These are phyloP conservation scores for Burhinus oedicnemus DNA, from an alignment of 2,113 vertebrate genomes.

Conservation along the genomic window DNA sequence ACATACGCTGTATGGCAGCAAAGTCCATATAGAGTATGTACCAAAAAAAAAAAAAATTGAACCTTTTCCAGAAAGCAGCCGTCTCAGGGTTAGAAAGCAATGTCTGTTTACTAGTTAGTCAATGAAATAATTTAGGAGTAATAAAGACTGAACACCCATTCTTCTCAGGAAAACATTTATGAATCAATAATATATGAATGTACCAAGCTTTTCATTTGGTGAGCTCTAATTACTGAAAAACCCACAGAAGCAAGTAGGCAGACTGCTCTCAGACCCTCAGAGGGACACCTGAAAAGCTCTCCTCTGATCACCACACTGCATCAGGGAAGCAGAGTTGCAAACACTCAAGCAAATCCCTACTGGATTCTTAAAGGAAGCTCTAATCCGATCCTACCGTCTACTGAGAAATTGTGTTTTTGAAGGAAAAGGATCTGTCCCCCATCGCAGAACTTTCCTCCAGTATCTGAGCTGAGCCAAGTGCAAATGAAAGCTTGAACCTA, in stretches of 20 bases:
- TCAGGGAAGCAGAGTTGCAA: background rate
- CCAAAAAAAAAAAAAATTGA: background rate
- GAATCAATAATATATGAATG: too few species aligned
- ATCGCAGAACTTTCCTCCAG: slow-evolving; percentile 4
- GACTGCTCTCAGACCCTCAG: background rate
- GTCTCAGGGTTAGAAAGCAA: background rate
- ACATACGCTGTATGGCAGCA: background rate
- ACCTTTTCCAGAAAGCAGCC: background rate
- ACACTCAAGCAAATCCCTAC: background rate
- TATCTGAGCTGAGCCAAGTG: slow-evolving; percentile 23
- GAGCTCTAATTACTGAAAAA: background rate
- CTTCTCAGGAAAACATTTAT: background rate
- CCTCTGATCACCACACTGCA: background rate
- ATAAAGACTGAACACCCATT: background rate
- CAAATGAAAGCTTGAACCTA: slow-evolving; percentile 44
- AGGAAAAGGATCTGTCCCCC: slow-evolving; percentile 22
- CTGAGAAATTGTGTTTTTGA: background rate
- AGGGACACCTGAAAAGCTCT: background rate
- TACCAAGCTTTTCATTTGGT: background rate
- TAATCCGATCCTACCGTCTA: background rate
- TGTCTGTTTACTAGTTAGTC: background rate
- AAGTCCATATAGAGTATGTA: background rate
- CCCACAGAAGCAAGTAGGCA: background rate
- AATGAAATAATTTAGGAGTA: background rate
- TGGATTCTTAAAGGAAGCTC: background rate